Evolutionary conservation across 2,113 vertebrate genomes (phyloP).

Genomic region (Ranitomeya imitator): DNA sequence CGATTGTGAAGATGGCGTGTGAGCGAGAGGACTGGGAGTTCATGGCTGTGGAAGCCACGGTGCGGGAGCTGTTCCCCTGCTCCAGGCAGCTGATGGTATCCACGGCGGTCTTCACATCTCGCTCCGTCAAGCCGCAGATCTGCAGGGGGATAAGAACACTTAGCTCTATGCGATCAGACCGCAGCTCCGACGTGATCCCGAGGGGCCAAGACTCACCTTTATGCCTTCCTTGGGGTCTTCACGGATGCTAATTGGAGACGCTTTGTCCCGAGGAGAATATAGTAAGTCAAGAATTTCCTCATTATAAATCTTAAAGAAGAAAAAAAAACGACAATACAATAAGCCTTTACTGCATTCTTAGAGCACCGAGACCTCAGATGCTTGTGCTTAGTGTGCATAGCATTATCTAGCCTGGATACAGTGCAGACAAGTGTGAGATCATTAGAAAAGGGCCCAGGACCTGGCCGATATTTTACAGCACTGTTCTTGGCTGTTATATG

Average conservation of each 20-base stretch:
- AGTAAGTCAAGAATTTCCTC: constrained; percentile 94
- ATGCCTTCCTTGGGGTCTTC: constrained; percentile 96
- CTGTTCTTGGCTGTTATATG: too few species aligned
- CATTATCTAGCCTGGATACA: too few species aligned
- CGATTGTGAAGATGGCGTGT: constrained; percentile 95
- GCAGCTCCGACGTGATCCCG: too few species aligned
- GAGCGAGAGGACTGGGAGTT: constrained; percentile 94
- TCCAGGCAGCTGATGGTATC: constrained; percentile 90
- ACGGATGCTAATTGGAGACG: constrained; percentile 81
- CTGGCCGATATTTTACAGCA: too few species aligned
- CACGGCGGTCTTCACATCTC: constrained; percentile 72
- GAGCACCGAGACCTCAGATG: background rate
- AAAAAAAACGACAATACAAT: background rate
- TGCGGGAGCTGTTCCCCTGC: constrained; percentile 87
- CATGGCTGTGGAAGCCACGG: constrained; percentile 94
- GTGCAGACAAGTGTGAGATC: too few species aligned
- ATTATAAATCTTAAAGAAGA: constrained; percentile 85
- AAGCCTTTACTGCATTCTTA: background rate
- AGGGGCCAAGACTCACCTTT: constrained; percentile 75
- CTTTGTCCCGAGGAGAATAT: constrained; percentile 80
- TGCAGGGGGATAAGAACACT: constrained; percentile 59
- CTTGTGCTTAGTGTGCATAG: background rate
- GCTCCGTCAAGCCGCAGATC: constrained; percentile 92
- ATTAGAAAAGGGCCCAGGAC: too few species aligned
- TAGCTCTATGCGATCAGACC: background rate